Percentiles rank a stretch among this genome's conserved stretches.
Evolutionary conservation across 2,113 vertebrate genomes (phyloP).

Genomic region (Eurystomus gularis): DNA sequence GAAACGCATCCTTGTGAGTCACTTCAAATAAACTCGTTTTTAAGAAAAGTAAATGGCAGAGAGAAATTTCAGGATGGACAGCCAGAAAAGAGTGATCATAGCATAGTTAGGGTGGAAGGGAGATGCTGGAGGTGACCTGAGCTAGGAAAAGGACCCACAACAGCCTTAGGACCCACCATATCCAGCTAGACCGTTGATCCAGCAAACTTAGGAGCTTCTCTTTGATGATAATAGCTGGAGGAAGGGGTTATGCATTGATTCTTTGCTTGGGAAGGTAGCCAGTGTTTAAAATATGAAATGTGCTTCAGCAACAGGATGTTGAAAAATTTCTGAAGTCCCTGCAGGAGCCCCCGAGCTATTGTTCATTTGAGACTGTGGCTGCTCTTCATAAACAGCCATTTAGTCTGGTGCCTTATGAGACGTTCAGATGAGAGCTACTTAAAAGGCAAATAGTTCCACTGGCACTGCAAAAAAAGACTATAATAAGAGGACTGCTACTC

Average conservation of each 20-base stretch:
- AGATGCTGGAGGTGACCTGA: neutral
- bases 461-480: neutral
- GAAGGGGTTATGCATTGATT: neutral
- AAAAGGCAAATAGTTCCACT: neutral
- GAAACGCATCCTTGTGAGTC: fast-evolving
- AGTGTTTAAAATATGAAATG: neutral
- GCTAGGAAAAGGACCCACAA: neutral
- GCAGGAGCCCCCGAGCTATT: neutral
- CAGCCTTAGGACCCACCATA: neutral
- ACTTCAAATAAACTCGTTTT: neutral
- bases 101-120: neutral
- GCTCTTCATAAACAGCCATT: neutral
- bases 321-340: neutral
- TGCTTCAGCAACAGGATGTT: neutral
- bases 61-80: neutral
- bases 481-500: neutral
- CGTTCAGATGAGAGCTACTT: neutral
- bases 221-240: neutral
- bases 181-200: neutral
- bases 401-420: neutral
- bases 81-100: neutral
- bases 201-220: neutral
- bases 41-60: neutral
- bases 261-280: neutral
- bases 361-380: neutral